These are phyloP conservation scores for Archivesica marissinica DNA, from an alignment of 1,140 invertebrate species.

Conservation along the genomic window DNA sequence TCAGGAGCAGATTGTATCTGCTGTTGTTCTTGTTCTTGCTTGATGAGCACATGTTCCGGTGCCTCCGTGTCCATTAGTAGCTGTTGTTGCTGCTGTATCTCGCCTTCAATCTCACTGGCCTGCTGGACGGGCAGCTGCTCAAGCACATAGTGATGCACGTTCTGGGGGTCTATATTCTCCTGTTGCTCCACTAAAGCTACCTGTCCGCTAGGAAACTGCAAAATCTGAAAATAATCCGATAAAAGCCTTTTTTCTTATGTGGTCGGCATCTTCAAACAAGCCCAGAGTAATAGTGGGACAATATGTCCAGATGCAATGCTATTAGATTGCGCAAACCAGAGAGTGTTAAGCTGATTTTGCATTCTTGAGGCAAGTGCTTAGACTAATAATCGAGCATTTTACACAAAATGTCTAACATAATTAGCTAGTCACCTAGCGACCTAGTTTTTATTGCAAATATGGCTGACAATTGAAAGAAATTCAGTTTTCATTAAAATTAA, in stretches of 20 bases:
- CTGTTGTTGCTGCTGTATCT: slow-evolving; percentile 62
- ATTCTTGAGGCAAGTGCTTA: too few relatives aligned
- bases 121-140: slow-evolving; percentile 66
- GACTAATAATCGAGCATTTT: too few relatives aligned
- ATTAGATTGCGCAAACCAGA: slow-evolving; percentile 42
- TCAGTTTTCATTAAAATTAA: too few relatives aligned
- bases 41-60: slow-evolving; percentile 12
- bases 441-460: too few relatives aligned
- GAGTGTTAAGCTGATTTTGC: background rate
- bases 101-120: slow-evolving; percentile 46
- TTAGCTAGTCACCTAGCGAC: too few relatives aligned
- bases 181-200: slow-evolving; percentile 75
- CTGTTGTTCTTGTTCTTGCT: slow-evolving; percentile 19
- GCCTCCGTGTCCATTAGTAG: slow-evolving; percentile 43
- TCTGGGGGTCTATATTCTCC: slow-evolving; percentile 74
- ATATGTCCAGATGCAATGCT: background rate
- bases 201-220: slow-evolving; percentile 68
- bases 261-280: background rate
- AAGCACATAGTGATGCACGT: slow-evolving; percentile 61
- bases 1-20: background rate
- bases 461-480: too few relatives aligned
- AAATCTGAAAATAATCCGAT: slow-evolving; percentile 40
- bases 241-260: background rate
- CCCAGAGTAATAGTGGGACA: background rate
- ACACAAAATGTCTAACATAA: too few relatives aligned